Evolutionary conservation across 2,113 vertebrate genomes (phyloP).

Genomic region (Cynoglossus semilaevis): DNA sequence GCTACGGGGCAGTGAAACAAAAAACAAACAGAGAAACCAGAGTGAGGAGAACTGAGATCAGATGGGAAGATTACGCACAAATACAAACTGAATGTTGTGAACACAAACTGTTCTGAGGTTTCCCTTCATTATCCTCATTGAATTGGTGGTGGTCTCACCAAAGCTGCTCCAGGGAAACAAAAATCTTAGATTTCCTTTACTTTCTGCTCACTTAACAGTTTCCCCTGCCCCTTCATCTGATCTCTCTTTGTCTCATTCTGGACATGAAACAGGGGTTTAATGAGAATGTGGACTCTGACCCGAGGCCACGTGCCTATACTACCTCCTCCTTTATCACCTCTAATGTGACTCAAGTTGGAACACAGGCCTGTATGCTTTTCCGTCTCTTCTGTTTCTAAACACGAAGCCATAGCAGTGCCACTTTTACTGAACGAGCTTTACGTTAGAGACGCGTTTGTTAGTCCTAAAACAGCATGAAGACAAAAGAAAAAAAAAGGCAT

Average conservation of each 20-base stretch:
- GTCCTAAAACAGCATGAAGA: too few relatives aligned
- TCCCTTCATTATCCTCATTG: constrained; percentile 9
- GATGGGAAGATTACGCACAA: constrained; percentile 17
- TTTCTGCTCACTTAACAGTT: constrained; percentile 42
- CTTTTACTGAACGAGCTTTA: constrained; percentile 9
- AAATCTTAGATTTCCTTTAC: constrained; percentile 1
- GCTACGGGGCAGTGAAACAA: constrained; percentile 80
- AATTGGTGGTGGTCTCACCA: constrained; percentile 14
- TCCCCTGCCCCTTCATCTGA: constrained; percentile 31
- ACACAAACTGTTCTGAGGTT: constrained; percentile 24
- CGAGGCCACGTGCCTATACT: constrained; percentile 60
- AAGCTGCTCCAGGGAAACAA: constrained; percentile 39
- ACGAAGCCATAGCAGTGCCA: constrained; percentile 38
- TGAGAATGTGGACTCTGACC: constrained; percentile 44
- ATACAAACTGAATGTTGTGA: constrained; percentile 24
- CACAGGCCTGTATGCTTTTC: constrained; percentile 31
- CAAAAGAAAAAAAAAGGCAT: too few relatives aligned
- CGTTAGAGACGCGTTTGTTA: neutral
- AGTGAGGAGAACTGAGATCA: constrained; percentile 34
- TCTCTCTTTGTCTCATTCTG: constrained; percentile 39
- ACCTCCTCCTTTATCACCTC: constrained; percentile 63
- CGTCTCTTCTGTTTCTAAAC: constrained; percentile 16
- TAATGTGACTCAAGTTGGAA: constrained; percentile 55
- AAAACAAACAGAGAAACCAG: neutral
- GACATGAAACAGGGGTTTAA: constrained; percentile 29